Percentiles rank a stretch among this genome's conserved stretches.
Conservation (phyloP, 2,113 vertebrate genomes). For the Dasyurus viverrinus region DNA sequence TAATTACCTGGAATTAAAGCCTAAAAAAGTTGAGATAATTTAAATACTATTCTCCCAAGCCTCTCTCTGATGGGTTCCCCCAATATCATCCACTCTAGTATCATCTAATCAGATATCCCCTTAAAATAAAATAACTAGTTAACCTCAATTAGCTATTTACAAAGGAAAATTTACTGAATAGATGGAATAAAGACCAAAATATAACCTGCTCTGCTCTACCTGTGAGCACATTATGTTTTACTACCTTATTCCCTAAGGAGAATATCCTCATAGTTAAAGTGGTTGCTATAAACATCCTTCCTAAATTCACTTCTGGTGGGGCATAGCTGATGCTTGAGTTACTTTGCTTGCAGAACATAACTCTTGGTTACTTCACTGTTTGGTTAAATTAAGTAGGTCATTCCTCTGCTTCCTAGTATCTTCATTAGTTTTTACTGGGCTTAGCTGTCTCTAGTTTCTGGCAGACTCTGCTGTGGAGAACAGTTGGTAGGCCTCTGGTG, state of each 20-base stretch:
- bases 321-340: neutral
- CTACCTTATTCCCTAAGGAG: neutral
- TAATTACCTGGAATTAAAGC: no score
- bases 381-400: neutral
- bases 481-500: neutral
- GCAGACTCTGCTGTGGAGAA: neutral
- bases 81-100: neutral
- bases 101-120: neutral
- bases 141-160: neutral
- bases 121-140: neutral
- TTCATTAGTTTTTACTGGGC: neutral
- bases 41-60: neutral
- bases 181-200: neutral
- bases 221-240: neutral
- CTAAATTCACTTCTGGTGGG: neutral
- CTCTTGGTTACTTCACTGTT: neutral
- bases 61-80: neutral
- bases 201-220: fast-evolving
- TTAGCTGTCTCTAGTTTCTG: neutral
- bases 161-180: neutral
- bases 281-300: neutral
- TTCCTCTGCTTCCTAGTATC: neutral
- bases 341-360: neutral
- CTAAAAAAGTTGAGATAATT: neutral
- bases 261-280: neutral